Evolutionary conservation across 2,888 invertebrate genomes (phyloP).

Genomic region (Agrilus cyanescens): DNA sequence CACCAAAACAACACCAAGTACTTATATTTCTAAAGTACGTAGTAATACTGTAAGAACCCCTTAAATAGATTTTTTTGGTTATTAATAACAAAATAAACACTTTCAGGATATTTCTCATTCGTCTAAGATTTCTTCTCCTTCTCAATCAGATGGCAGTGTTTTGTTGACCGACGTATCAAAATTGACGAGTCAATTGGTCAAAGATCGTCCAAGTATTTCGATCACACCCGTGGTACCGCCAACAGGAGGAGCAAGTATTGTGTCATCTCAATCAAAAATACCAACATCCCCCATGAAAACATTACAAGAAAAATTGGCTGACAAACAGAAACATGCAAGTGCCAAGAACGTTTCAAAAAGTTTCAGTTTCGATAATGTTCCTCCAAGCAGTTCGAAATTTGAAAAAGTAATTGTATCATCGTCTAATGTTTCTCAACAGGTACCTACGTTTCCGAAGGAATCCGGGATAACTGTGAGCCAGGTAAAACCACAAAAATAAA

Average conservation of each 20-base stretch:
- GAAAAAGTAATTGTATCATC: constrained; percentile 13
- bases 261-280: constrained; percentile 10
- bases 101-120: constrained; percentile 6
- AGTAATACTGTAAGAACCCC: neutral
- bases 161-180: neutral
- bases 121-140: neutral
- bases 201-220: constrained; percentile 40
- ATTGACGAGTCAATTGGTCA: constrained; percentile 18
- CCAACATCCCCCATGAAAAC: constrained; percentile 41
- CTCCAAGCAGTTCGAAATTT: constrained; percentile 7
- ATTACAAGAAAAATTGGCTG: constrained; percentile 55
- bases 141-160: neutral
- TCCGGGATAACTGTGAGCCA: constrained; percentile 32
- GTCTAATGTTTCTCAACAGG: constrained; percentile 13
- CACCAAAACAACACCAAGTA: constrained; percentile 8
- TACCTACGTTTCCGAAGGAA: constrained; percentile 27
- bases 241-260: neutral
- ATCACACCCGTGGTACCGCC: constrained; percentile 30
- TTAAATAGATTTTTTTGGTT: too few relatives aligned
- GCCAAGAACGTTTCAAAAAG: constrained; percentile 13
- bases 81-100: neutral
- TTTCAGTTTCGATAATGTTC: constrained; percentile 9
- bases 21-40: neutral
- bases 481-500: constrained; percentile 20
- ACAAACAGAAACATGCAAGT: constrained; percentile 41